A percentile compares a stretch with the other conserved stretches of the same genome.
Conservation (phyloP, 2,797 vertebrate genomes). For the Myotis daubentonii region DNA sequence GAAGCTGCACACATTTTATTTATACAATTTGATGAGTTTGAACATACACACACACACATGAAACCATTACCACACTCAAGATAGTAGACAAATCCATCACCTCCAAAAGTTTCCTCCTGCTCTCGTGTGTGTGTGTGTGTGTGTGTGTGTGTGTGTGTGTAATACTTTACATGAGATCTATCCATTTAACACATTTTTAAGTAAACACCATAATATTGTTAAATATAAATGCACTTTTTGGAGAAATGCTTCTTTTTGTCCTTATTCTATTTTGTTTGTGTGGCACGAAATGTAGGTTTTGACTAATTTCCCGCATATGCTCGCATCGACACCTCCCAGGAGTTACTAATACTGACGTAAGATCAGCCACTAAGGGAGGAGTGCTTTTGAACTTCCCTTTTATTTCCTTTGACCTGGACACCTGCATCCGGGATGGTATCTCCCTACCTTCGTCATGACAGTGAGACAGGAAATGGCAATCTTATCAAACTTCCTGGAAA, state of each 20-base stretch:
- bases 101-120: background rate
- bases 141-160: background rate
- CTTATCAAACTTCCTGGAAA: conserved; percentile 83
- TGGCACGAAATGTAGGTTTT: conserved; percentile 7
- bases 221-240: background rate
- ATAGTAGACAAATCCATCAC: background rate
- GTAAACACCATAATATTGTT: background rate
- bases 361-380: conserved; percentile 83
- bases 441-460: conserved; percentile 84
- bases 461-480: conserved; percentile 84
- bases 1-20: background rate
- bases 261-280: background rate
- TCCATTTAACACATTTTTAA: background rate
- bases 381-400: conserved; percentile 85
- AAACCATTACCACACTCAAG: background rate
- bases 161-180: background rate
- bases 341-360: conserved; percentile 73
- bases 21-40: background rate
- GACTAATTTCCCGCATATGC: conserved; percentile 68
- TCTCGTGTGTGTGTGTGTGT: background rate
- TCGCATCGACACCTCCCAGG: conserved; percentile 77
- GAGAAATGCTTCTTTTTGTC: background rate
- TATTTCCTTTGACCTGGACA: conserved; percentile 84
- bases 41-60: background rate
- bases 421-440: conserved; percentile 89